Evolutionary conservation across 2,113 vertebrate genomes (phyloP), one percentile per base, ranked within the genome.

Genomic region (Pseudolaguvia tuberculata): DNA sequence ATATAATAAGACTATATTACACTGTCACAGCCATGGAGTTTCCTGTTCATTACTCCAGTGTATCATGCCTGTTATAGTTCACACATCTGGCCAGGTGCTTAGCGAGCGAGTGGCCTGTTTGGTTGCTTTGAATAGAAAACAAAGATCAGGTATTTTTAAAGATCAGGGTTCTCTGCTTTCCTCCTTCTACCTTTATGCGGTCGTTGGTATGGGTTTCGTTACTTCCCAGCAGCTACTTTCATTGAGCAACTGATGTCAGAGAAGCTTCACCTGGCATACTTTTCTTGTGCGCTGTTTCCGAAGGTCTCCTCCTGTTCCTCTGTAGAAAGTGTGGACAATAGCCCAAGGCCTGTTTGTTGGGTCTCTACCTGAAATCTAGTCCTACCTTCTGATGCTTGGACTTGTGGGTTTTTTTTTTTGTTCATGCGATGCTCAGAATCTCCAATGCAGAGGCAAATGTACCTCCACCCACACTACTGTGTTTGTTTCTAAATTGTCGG

Each of bases 131-230:
- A 75, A 78, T 75, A 67, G 66, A 76, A 70, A 70, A 71, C 66
- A 78, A 84, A 55, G 81, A 59, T 82, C 61, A 53, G 70, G 56
- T n/a, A n/a, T 79, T 80, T 83, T 84, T 83, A 71, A 29, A 89
- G 82, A 90, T 89, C 87, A 86, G 82, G 66, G 79, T 74, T 88
- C 83, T 89, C 85, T 50, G 63, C 73, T 88, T 87, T 84, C 85
- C 70, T 72, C 76, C 31, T 27, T 71, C 27, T 48, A 75, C 84
- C 81, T 80, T 62, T 79, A 83, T 83, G 72, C 82, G 75, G 73
- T 88, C 85, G 80, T 84, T 84, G 57, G 72, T 73, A 62, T 21
- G 78, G 86, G 86, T 75, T 86, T 21, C 48, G 73, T 89, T 90
- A 84, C 88, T 77, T 73, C 84, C 88, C 86, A 79, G 45, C 72